phyloP scores from a whole-genome alignment of 2,888 invertebrate genomes.

The Strigamia crassipes region DNA sequence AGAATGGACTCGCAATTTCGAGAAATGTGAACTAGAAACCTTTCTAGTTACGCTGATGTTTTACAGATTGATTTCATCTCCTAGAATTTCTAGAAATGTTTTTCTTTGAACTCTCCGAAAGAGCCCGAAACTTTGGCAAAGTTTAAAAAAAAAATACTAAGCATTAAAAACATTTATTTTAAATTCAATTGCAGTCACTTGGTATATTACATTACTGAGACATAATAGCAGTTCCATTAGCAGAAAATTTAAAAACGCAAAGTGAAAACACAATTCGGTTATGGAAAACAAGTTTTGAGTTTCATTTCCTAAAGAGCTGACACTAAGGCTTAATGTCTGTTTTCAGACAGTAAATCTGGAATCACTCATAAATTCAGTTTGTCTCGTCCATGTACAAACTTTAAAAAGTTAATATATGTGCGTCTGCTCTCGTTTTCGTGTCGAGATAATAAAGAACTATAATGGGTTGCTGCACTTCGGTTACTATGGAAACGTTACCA shows the following conservation, averaged over 20 bases:
- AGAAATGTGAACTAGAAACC: not conserved
- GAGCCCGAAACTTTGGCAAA: not conserved
- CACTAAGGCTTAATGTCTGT: not conserved
- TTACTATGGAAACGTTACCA: not conserved
- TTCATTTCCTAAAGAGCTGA: not conserved
- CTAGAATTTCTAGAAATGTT: not conserved
- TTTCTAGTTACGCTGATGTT: not conserved
- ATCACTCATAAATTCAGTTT: not conserved
- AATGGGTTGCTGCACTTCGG: not conserved
- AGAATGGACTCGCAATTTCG: not conserved
- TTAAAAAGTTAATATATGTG: not conserved
- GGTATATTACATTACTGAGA: not conserved
- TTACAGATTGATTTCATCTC: not conserved
- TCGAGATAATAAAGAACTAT: not conserved
- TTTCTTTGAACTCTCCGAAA: not conserved
- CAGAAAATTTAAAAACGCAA: not conserved
- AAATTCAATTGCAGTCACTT: not conserved
- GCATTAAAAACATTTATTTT: not conserved
- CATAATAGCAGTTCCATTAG: not conserved
- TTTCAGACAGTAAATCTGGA: not conserved
- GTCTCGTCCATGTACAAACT: not conserved
- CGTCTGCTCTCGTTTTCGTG: not conserved
- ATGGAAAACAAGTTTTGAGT: not conserved
- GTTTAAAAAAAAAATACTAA: not conserved
- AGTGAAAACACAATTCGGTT: not conserved